Evolutionary conservation across 2,113 vertebrate genomes (phyloP).

Genomic region (Gorsachius goisagi): DNA sequence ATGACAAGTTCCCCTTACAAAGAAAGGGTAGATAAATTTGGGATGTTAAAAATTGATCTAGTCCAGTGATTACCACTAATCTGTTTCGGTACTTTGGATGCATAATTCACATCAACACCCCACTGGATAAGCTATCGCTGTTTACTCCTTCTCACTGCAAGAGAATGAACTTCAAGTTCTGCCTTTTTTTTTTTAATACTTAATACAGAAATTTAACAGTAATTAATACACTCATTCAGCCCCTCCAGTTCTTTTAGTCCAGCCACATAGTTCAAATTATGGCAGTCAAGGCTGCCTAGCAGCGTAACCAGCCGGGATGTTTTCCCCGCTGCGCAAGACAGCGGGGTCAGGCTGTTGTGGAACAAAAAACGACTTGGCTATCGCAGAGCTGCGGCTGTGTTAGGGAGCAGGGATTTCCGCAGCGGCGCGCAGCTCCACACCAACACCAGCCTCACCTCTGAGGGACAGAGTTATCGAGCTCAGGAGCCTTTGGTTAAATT

Average conservation of each 20-base stretch:
- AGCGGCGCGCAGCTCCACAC: neutral
- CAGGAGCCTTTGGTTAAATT: neutral
- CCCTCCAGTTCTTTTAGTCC: neutral
- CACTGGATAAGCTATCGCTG: rapidly evolving
- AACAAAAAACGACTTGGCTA: neutral
- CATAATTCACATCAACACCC: neutral
- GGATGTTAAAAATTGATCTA: neutral
- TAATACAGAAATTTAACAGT: neutral
- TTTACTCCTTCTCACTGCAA: neutral
- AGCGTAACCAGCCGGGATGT: rapidly evolving
- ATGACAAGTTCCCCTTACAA: conserved; percentile 5
- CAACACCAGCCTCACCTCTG: neutral
- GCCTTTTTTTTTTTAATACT: neutral
- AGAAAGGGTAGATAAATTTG: neutral
- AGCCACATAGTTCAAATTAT: neutral
- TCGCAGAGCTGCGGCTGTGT: neutral
- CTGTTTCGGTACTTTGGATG: neutral
- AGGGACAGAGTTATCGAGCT: neutral
- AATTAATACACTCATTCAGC: neutral
- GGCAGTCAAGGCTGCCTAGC: neutral
- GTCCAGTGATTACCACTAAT: neutral
- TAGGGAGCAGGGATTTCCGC: neutral
- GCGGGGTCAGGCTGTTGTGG: neutral
- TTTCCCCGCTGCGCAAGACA: neutral
- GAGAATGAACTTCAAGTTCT: neutral